Percentiles rank a stretch among this genome's conserved stretches.
Evolutionary conservation across 1,140 invertebrate species (phyloP).

Genomic region (Magallana angulata): DNA sequence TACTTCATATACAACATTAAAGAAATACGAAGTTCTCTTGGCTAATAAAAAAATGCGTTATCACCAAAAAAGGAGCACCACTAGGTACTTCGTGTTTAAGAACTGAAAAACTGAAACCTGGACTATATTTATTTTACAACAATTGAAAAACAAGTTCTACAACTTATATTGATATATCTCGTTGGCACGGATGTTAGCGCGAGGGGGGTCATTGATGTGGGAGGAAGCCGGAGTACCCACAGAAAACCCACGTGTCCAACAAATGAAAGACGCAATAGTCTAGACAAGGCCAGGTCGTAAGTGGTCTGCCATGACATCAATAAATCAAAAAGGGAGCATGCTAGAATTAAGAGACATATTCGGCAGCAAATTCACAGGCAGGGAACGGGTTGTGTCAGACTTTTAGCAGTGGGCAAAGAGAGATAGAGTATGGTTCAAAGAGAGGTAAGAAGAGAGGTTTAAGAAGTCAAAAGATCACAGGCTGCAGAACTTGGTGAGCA

Average conservation of each 20-base stretch:
- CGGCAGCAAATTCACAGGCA: slow-evolving; percentile 42
- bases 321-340: slow-evolving; percentile 40
- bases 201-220: too few species aligned
- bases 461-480: slow-evolving; percentile 3
- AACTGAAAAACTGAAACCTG: too few species aligned
- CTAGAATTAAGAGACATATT: slow-evolving; percentile 27
- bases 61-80: too few species aligned
- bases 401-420: neutral
- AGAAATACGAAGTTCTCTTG: too few species aligned
- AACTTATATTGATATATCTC: too few species aligned
- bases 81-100: too few species aligned
- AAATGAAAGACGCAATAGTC: slow-evolving; percentile 30
- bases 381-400: slow-evolving; percentile 25
- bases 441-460: slow-evolving; percentile 9
- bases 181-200: too few species aligned
- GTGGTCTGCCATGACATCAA: slow-evolving; percentile 41
- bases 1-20: too few species aligned
- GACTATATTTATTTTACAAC: too few species aligned
- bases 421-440: slow-evolving; percentile 33
- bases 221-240: too few species aligned
- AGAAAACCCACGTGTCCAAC: neutral
- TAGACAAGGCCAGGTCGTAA: slow-evolving; percentile 49
- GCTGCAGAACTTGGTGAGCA: slow-evolving; percentile 17
- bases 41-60: too few species aligned
- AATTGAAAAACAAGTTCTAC: too few species aligned